Percentiles rank a stretch among this genome's conserved stretches.
These are phyloP conservation scores for Amphiprion percula DNA, from an alignment of 2,113 vertebrate species.

Conservation along the genomic window DNA sequence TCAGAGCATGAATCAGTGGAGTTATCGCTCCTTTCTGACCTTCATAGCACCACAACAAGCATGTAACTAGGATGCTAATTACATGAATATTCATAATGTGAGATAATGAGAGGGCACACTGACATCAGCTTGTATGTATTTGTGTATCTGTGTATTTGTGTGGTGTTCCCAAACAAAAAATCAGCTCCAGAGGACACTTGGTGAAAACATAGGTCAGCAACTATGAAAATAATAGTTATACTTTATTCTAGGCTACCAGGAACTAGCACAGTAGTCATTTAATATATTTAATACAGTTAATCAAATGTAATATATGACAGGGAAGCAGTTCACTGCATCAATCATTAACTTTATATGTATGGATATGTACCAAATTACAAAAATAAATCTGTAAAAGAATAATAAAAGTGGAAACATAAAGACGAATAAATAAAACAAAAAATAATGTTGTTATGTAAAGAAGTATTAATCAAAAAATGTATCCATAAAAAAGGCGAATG, in stretches of 20 bases:
- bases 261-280: too few relatives aligned
- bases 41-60: constrained; percentile 9
- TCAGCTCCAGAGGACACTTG: not conserved
- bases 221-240: not conserved
- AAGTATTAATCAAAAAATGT: too few relatives aligned
- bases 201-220: not conserved
- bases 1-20: not conserved
- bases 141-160: not conserved
- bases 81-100: constrained; percentile 49
- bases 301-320: too few relatives aligned
- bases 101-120: not conserved
- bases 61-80: constrained; percentile 7
- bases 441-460: too few relatives aligned
- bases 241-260: too few relatives aligned
- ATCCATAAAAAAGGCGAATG: too few relatives aligned
- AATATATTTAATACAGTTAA: too few relatives aligned
- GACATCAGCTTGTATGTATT: constrained; percentile 14
- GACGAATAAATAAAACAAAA: too few relatives aligned
- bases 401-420: too few relatives aligned
- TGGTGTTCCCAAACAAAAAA: not conserved
- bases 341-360: not conserved
- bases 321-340: not conserved
- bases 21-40: constrained; percentile 19
- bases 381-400: too few relatives aligned
- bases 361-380: too few relatives aligned